Percentiles rank a stretch among this genome's conserved stretches.
Evolutionary conservation across 2,888 invertebrate species (phyloP).

Genomic region (Dermolepida albohirtum): DNA sequence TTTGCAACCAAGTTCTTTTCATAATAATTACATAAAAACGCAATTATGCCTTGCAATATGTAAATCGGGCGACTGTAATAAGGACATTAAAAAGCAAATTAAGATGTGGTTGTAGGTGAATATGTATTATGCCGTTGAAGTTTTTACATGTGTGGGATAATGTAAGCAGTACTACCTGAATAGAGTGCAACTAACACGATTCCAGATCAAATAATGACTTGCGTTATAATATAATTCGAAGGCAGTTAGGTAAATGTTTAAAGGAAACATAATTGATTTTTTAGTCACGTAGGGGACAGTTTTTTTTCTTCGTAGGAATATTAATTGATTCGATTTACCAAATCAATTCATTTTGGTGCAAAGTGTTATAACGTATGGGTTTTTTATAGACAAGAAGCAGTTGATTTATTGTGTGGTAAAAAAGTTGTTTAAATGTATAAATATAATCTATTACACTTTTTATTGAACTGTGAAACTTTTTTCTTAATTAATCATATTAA

Average conservation of each 20-base stretch:
- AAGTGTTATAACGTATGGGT: no score
- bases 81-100: constrained; percentile 17
- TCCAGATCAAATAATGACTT: constrained; percentile 23
- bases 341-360: no score
- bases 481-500: no score
- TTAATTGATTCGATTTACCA: no score
- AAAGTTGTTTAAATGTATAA: no score
- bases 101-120: constrained; percentile 15
- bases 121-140: background rate
- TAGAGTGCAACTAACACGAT: constrained; percentile 10
- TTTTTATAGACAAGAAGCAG: no score
- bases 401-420: no score
- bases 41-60: background rate
- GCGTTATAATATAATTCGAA: background rate
- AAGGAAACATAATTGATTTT: constrained; percentile 1
- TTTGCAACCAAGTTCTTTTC: no score
- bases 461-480: no score
- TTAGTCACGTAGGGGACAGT: no score
- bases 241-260: background rate
- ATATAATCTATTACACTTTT: no score
- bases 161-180: constrained; percentile 20
- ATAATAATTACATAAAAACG: constrained; percentile 9
- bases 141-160: constrained; percentile 18
- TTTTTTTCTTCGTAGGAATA: background rate
- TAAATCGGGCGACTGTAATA: background rate